Evolutionary conservation across 2,113 vertebrate genomes (phyloP).

Genomic region (Morone chrysops): DNA sequence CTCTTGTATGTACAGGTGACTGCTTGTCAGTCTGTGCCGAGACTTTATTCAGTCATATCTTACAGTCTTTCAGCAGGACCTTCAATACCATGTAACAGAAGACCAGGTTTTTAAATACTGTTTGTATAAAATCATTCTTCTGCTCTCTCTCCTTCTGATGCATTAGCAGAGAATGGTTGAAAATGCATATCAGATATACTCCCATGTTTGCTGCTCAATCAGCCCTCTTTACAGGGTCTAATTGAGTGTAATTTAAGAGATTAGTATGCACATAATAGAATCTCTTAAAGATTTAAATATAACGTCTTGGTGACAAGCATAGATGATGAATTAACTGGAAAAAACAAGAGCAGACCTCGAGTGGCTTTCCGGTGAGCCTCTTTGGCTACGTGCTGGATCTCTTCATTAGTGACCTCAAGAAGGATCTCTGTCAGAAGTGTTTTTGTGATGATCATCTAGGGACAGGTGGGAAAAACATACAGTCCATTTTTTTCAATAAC

Average conservation of each 20-base stretch:
- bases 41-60: slow-evolving; percentile 51
- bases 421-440: slow-evolving; percentile 97
- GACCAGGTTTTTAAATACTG: slow-evolving; percentile 46
- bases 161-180: slow-evolving; percentile 83
- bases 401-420: slow-evolving; percentile 97
- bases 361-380: slow-evolving; percentile 97
- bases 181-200: slow-evolving; percentile 46
- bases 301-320: slow-evolving; percentile 61
- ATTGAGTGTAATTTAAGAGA: slow-evolving; percentile 7
- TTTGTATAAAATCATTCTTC: slow-evolving; percentile 50
- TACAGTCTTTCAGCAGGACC: slow-evolving; percentile 56
- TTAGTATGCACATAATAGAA: slow-evolving; percentile 34
- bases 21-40: slow-evolving; percentile 56
- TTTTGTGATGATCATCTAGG: slow-evolving; percentile 96
- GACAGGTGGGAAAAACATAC: background rate
- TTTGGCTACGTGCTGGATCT: slow-evolving; percentile 94
- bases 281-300: slow-evolving; percentile 60
- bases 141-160: slow-evolving; percentile 67
- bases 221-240: slow-evolving; percentile 46
- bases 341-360: slow-evolving; percentile 89
- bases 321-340: slow-evolving; percentile 64
- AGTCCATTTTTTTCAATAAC: background rate
- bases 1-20: slow-evolving; percentile 41
- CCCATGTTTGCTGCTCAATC: slow-evolving; percentile 44
- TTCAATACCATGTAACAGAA: slow-evolving; percentile 43